A percentile compares a stretch with the other conserved stretches of the same genome.
Conservation (phyloP, 2,797 vertebrate species). For the Fistularia tabacaria region DNA sequence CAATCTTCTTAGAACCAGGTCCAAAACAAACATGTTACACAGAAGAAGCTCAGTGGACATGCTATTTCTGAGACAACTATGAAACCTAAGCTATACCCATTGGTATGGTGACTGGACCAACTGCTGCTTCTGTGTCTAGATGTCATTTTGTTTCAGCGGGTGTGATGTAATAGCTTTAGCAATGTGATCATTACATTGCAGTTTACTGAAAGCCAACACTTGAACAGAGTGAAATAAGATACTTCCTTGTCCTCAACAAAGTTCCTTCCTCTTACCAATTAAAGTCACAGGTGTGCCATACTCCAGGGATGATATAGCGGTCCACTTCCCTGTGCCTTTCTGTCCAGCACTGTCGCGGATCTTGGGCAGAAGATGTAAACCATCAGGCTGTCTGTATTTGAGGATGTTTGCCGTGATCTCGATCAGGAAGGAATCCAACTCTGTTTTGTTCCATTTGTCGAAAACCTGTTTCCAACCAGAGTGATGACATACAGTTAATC, state of each 20-base stretch:
- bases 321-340: constrained; percentile 98
- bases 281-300: constrained; percentile 93
- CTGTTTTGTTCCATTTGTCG: constrained; percentile 91
- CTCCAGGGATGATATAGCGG: constrained; percentile 91
- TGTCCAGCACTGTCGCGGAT: constrained; percentile 96
- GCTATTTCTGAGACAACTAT: not conserved
- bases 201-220: constrained; percentile 14
- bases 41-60: constrained; percentile 8
- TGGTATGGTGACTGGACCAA: not conserved
- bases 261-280: constrained; percentile 80
- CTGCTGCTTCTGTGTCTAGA: too few species aligned
- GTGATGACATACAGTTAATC: not conserved
- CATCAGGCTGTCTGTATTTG: constrained; percentile 82
- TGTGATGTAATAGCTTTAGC: constrained; percentile 13
- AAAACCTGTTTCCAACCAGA: constrained; percentile 74
- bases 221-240: constrained; percentile 16
- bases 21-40: constrained; percentile 24
- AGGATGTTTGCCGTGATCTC: constrained; percentile 96
- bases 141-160: constrained; percentile 15
- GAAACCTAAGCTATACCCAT: not conserved
- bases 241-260: constrained; percentile 31
- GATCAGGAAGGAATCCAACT: constrained; percentile 96
- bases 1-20: constrained; percentile 64
- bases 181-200: constrained; percentile 16
- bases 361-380: constrained; percentile 86